Base-by-base conservation (phyloP, 2,113 vertebrate species). In the Cichladusa arquata region DNA sequence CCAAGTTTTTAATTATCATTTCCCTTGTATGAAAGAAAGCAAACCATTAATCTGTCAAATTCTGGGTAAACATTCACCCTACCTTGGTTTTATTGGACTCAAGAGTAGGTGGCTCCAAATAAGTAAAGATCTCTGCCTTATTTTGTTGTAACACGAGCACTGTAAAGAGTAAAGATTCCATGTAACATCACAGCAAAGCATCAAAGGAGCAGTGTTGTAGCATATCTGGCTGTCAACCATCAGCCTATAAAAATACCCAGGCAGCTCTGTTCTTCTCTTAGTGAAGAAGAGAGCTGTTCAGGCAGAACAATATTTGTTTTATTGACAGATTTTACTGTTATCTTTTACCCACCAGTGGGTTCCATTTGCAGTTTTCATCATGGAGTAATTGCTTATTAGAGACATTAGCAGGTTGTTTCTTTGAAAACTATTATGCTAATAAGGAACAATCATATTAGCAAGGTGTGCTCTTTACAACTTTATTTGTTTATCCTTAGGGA, bases 371-470 rank as follows among this genome's bases (percentile, higher is more conserved):
- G 67, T 93, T 94, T 92, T 81, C 90, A 95, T 97, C 94, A 86
- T 66, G 56, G 81, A 95, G 81, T 96, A 97, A 97, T 96, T 96
- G 88, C 90, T 97, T 95, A 96, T 97, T 95, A 97, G 96, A 95
- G 69, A 90, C 94, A 91, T 83, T 91, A 96, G 57, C 90, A 90
- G 77, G 90, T 85, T 95, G 94, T 91, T 97, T 96, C 92, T 95
- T 94, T 96, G 92, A 96, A 96, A 97, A 96, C 88, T 92, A 77
- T 94, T 96, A 92, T 96, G 94, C 90, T 97, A 97, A 97, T 97
- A 94, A 96, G 93, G 78, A 95, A 82, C 67, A 78, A 94, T 91
- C 77, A 74, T 42, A 91, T 96, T 94, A 95, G 88, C 93, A 91
- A 96, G 88, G 78, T 90, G 81, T 91, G 88, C 58, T 97, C 79